phyloP scores from a whole-genome alignment of 2,888 invertebrate species.

The Drosophila pegasa region DNA sequence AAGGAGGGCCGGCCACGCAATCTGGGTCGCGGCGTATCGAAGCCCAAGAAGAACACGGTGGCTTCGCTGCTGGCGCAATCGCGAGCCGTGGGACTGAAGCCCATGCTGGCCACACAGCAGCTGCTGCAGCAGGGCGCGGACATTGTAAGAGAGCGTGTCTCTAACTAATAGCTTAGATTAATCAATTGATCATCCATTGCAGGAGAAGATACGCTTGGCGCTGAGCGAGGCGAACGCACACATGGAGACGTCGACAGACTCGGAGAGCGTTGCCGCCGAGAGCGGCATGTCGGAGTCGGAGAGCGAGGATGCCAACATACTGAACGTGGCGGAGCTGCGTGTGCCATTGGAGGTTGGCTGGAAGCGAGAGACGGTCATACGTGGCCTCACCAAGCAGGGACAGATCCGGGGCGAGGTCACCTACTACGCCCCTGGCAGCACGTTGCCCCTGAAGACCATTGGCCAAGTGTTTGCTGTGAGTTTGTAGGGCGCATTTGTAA shows the following conservation, averaged over 20 bases:
- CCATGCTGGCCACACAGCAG: slow-evolving; percentile 91
- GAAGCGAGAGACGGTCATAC: slow-evolving; percentile 96
- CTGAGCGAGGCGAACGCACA: slow-evolving; percentile 86
- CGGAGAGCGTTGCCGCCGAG: slow-evolving; percentile 87
- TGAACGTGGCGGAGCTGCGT: slow-evolving; percentile 86
- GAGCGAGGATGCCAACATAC: slow-evolving; percentile 86
- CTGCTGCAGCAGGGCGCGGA: slow-evolving; percentile 85
- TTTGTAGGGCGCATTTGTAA: slow-evolving; percentile 78
- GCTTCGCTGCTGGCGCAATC: slow-evolving; percentile 95
- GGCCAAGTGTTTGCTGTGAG: slow-evolving; percentile 88
- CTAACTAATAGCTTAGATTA: neutral
- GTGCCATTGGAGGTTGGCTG: slow-evolving; percentile 92
- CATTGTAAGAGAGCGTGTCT: slow-evolving; percentile 84
- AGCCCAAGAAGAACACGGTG: slow-evolving; percentile 96
- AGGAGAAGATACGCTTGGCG: slow-evolving; percentile 87
- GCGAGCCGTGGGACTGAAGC: slow-evolving; percentile 92
- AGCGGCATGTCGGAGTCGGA: slow-evolving; percentile 87
- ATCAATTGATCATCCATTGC: slow-evolving; percentile 38
- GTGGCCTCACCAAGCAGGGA: slow-evolving; percentile 93
- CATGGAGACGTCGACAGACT: slow-evolving; percentile 87
- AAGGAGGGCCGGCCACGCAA: slow-evolving; percentile 93
- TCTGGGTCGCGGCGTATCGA: slow-evolving; percentile 93
- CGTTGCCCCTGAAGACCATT: slow-evolving; percentile 87
- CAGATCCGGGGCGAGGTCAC: slow-evolving; percentile 96
- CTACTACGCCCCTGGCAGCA: slow-evolving; percentile 91